Percentiles rank a stretch among this genome's conserved stretches.
These are phyloP conservation scores for Oostethus manadensis DNA, from an alignment of 2,113 vertebrate genomes.

Conservation along the genomic window DNA sequence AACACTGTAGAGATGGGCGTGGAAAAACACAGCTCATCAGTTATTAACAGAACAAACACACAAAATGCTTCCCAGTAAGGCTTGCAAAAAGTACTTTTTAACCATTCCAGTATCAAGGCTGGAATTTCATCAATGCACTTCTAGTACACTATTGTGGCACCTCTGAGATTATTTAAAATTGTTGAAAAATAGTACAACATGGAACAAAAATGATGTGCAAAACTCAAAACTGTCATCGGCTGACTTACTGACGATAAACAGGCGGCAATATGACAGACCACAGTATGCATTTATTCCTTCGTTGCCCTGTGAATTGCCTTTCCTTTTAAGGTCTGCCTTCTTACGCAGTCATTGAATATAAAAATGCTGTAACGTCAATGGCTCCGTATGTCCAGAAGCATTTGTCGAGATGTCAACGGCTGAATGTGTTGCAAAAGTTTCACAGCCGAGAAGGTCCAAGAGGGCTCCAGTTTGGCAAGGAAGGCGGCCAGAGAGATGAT, in stretches of 20 bases:
- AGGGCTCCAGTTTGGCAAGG: constrained; percentile 3
- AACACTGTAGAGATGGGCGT: no score
- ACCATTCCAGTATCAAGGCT: no score
- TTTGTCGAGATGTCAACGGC: constrained; percentile 39
- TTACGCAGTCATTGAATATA: neutral
- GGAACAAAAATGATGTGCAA: no score
- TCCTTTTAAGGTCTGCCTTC: neutral
- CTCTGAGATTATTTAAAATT: no score
- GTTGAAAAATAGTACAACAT: no score
- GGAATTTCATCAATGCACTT: no score
- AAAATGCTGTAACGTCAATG: neutral
- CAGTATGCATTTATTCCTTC: neutral
- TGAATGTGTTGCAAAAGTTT: constrained; percentile 31
- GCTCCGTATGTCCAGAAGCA: constrained; percentile 27
- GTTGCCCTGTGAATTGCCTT: neutral
- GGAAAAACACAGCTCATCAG: no score
- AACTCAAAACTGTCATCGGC: neutral
- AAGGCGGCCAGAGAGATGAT: constrained; percentile 21
- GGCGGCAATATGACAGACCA: neutral
- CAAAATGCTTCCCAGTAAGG: no score
- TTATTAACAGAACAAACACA: no score
- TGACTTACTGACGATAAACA: neutral
- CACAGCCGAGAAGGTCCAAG: constrained; percentile 26
- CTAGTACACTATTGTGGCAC: no score
- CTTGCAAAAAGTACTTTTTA: no score